phyloP scores from a whole-genome alignment of 2,797 vertebrate species.

The Smutsia temminckii region DNA sequence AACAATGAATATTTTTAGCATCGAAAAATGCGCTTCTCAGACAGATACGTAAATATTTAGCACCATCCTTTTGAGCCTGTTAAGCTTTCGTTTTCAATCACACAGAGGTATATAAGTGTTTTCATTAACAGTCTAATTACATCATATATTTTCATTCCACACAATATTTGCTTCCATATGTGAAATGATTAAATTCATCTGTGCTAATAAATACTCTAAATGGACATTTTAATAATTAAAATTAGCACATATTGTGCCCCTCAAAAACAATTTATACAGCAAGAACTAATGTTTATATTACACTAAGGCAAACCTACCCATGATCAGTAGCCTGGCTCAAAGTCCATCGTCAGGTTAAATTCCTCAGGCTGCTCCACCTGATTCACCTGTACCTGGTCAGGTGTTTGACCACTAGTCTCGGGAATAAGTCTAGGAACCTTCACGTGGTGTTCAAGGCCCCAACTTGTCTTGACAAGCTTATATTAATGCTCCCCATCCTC shows the following conservation, averaged over 20 bases:
- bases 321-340: not conserved
- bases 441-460: not conserved
- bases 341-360: not conserved
- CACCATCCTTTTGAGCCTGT: conserved; percentile 55
- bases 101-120: conserved; percentile 18
- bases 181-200: conserved; percentile 74
- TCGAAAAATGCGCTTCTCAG: conserved; percentile 54
- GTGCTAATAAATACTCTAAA: conserved; percentile 67
- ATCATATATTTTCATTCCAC: conserved; percentile 52
- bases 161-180: conserved; percentile 74
- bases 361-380: not conserved
- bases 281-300: not conserved
- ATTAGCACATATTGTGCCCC: conserved; percentile 18
- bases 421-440: not conserved
- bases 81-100: conserved; percentile 62
- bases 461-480: not conserved
- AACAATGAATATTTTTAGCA: conserved; percentile 47
- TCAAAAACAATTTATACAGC: conserved; percentile 37
- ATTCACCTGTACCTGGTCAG: not conserved
- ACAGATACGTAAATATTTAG: conserved; percentile 65
- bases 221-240: conserved; percentile 68
- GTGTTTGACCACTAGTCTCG: not conserved
- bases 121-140: conserved; percentile 68
- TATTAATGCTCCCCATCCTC: not conserved
- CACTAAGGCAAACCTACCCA: not conserved